Percentiles rank a stretch among this genome's conserved stretches.
phyloP scores from a whole-genome alignment of 1,140 invertebrate species.

The Halyomorpha halys region DNA sequence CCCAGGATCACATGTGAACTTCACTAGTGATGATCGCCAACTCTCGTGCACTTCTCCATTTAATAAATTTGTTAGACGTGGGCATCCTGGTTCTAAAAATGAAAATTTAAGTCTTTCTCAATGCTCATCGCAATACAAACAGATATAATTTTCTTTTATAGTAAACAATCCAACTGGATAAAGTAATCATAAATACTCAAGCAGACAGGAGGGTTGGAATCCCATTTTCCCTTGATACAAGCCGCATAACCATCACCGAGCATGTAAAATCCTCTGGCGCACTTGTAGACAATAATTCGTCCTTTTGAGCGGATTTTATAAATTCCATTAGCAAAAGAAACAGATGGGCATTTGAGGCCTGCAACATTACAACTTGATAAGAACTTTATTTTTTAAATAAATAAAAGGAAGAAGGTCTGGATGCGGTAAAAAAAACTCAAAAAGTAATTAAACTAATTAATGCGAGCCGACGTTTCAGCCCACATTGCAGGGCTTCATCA shows the following conservation, averaged over 20 bases:
- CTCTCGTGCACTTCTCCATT: slow-evolving; percentile 39
- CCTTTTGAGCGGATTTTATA: slow-evolving; percentile 35
- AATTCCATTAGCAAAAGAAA: slow-evolving; percentile 35
- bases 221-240: slow-evolving; percentile 48
- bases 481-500: no score
- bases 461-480: no score
- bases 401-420: no score
- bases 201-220: slow-evolving; percentile 48
- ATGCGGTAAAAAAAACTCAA: no score
- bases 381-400: no score
- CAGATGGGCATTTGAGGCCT: slow-evolving; percentile 27
- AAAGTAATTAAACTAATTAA: no score
- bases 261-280: slow-evolving; percentile 43
- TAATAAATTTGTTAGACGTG: neutral
- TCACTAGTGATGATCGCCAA: slow-evolving; percentile 44
- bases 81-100: slow-evolving; percentile 7
- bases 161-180: no score
- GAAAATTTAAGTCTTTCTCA: no score
- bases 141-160: no score
- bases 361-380: neutral
- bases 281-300: slow-evolving; percentile 45
- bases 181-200: slow-evolving; percentile 45
- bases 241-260: slow-evolving; percentile 50
- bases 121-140: no score
- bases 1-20: slow-evolving; percentile 52